Evolutionary conservation across 2,888 invertebrate genomes (phyloP).

Genomic region (Dastarcus helophoroides): DNA sequence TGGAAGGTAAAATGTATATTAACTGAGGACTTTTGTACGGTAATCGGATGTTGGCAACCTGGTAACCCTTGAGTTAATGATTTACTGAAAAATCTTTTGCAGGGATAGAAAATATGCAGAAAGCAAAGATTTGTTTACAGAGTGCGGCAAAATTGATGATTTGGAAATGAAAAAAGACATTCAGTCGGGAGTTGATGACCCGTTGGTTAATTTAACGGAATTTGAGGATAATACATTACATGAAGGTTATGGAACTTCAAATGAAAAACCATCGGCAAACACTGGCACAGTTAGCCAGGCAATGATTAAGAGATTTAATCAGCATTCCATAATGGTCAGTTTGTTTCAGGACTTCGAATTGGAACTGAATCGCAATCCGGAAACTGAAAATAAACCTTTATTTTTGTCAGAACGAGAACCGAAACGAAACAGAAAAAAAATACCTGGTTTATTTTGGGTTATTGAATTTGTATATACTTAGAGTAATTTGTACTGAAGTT

Average conservation of each 20-base stretch:
- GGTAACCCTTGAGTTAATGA: no score
- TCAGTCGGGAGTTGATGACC: slow-evolving; percentile 66
- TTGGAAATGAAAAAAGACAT: slow-evolving; percentile 66
- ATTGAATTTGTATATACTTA: no score
- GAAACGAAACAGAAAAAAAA: no score
- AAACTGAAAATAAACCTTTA: no score
- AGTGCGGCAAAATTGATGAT: slow-evolving; percentile 95
- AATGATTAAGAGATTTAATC: slow-evolving; percentile 93
- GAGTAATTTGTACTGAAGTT: no score
- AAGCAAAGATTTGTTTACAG: slow-evolving; percentile 91
- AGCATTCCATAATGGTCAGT: slow-evolving; percentile 93
- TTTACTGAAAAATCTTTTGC: slow-evolving; percentile 8
- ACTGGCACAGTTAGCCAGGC: slow-evolving; percentile 68
- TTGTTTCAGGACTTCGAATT: no score
- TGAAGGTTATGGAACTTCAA: slow-evolving; percentile 49
- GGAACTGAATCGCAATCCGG: no score
- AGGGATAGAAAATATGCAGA: slow-evolving; percentile 77
- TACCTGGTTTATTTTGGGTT: no score
- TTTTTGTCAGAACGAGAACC: no score
- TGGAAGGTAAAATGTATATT: no score
- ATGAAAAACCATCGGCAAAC: slow-evolving; percentile 36
- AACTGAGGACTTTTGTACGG: no score
- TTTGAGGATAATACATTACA: slow-evolving; percentile 62
- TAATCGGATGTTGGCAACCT: no score
- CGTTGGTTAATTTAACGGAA: slow-evolving; percentile 70